A percentile compares a stretch with the other conserved stretches of the same genome.
These are phyloP conservation scores for Phymatocera aterrima DNA, from an alignment of 2,888 invertebrate genomes.

Conservation along the genomic window DNA sequence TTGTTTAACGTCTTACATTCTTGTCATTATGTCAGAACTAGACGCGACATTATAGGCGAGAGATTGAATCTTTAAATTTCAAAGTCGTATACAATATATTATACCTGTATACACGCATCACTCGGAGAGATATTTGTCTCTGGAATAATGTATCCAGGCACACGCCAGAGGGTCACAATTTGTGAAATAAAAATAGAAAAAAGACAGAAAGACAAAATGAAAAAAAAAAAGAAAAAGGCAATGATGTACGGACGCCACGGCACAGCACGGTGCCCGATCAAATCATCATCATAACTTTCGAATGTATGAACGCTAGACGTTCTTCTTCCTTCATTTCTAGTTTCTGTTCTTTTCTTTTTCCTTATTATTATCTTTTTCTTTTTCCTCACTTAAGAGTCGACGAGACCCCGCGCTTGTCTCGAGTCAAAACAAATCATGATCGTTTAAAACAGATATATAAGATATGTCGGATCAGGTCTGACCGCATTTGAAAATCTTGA, in stretches of 20 bases:
- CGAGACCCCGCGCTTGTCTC: slow-evolving; percentile 18
- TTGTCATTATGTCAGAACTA: slow-evolving; percentile 36
- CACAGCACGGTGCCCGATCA: slow-evolving; percentile 4
- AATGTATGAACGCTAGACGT: background rate
- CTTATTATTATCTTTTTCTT: background rate
- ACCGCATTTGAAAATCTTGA: slow-evolving; percentile 11
- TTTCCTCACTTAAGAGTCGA: background rate
- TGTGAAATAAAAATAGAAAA: too few species aligned
- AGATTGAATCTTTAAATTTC: slow-evolving; percentile 23
- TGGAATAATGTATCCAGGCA: background rate
- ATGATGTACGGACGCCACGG: background rate
- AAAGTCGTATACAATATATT: background rate
- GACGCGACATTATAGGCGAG: slow-evolving; percentile 13
- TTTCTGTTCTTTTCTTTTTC: background rate
- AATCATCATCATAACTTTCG: slow-evolving; percentile 22
- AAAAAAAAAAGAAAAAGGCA: too few species aligned
- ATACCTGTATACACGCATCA: too few species aligned
- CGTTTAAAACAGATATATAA: slow-evolving; percentile 23
- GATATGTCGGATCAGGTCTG: slow-evolving; percentile 24
- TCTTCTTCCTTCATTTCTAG: background rate
- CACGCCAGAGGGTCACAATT: background rate
- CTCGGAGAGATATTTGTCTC: slow-evolving; percentile 31
- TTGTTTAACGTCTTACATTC: slow-evolving; percentile 20
- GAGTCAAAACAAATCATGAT: slow-evolving; percentile 44
- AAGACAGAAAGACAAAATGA: too few species aligned